Percentiles rank a stretch among this genome's conserved stretches.
Conservation (phyloP, 2,113 vertebrate genomes). For the Neotragus pygmaeus region DNA sequence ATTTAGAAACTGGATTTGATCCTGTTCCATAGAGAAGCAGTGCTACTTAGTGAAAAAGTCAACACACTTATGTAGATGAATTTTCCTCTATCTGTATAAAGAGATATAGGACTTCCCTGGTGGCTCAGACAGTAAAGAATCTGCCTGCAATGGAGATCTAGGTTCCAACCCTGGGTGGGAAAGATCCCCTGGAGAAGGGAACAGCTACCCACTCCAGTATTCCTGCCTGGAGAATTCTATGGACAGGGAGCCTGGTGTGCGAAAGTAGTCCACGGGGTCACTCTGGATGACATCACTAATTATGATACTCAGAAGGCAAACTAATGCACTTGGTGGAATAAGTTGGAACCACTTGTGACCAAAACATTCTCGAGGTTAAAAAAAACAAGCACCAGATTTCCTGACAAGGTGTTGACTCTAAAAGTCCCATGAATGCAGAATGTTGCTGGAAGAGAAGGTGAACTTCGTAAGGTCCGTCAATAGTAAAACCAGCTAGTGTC, state of each 20-base stretch:
- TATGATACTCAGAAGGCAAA: neutral
- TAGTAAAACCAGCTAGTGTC: neutral
- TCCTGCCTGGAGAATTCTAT: neutral
- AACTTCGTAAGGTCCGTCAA: neutral
- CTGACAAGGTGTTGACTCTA: neutral
- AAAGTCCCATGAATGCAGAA: neutral
- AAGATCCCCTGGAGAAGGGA: neutral
- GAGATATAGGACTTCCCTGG: neutral
- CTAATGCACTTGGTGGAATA: neutral
- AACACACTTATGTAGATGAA: neutral
- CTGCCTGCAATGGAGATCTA: neutral
- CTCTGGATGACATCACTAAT: neutral
- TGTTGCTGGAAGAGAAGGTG: neutral
- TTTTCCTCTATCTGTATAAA: neutral
- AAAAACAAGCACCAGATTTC: neutral
- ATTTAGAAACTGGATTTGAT: slow-evolving; percentile 21
- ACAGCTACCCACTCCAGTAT: neutral
- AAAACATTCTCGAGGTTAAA: neutral
- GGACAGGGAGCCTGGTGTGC: neutral
- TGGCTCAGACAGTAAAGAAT: neutral
- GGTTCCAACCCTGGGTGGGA: neutral
- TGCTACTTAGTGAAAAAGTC: neutral
- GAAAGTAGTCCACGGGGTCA: neutral
- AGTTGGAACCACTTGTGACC: neutral
- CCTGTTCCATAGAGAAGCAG: neutral